Conservation (phyloP, 2,797 vertebrate species). For the Lycodopsis pacificus region DNA sequence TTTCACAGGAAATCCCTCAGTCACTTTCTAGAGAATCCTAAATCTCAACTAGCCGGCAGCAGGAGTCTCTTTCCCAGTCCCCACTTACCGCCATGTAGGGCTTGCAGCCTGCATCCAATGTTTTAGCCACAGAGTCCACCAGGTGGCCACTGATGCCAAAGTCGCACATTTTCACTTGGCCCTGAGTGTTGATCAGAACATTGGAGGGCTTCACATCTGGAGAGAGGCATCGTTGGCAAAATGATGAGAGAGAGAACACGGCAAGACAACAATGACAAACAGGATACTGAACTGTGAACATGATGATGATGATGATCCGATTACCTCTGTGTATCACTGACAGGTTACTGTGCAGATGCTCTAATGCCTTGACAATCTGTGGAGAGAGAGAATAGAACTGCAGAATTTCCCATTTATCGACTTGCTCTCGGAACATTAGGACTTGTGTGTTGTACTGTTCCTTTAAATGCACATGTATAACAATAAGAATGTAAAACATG, state of each 20-base stretch:
- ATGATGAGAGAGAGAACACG: background rate
- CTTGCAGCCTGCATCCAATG: conserved; percentile 98
- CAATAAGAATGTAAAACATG: background rate
- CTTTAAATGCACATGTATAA: background rate
- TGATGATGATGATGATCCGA: background rate
- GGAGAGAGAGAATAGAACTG: conserved; percentile 18
- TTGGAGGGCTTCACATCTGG: conserved; percentile 99
- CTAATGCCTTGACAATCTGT: conserved; percentile 98
- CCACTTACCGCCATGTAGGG: conserved; percentile 98
- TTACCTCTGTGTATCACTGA: conserved; percentile 99
- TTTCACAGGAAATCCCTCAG: background rate
- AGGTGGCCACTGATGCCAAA: conserved; percentile 99
- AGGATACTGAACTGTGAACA: background rate
- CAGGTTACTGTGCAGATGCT: conserved; percentile 97
- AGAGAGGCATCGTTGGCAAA: background rate
- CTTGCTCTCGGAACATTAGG: background rate
- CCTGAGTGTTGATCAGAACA: conserved; percentile 96
- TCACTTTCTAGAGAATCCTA: conserved; percentile 1
- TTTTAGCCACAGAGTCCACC: conserved; percentile 98
- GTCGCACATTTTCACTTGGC: conserved; percentile 99
- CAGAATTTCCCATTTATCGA: background rate
- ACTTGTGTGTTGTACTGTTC: background rate
- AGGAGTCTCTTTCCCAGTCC: background rate
- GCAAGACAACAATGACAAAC: background rate
- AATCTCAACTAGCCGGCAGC: background rate